Evolutionary conservation across 2,888 invertebrate genomes (phyloP).

Genomic region (Torymus tubicola): DNA sequence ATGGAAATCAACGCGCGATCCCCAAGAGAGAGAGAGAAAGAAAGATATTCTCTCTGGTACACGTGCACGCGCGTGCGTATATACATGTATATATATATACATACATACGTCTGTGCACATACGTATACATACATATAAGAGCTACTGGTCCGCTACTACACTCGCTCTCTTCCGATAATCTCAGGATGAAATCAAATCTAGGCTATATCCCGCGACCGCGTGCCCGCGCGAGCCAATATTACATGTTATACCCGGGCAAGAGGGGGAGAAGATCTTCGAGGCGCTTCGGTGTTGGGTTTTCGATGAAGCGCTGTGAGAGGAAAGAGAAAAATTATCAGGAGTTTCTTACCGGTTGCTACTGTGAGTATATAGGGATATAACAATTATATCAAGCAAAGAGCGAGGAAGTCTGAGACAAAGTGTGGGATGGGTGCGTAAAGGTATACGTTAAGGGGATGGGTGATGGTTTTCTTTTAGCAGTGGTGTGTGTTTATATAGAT

Average conservation of each 20-base stretch:
- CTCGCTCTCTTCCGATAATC: slow-evolving; percentile 65
- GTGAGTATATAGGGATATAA: too few species aligned
- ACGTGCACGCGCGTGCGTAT: slow-evolving; percentile 51
- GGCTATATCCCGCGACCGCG: slow-evolving; percentile 60
- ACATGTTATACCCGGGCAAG: background rate
- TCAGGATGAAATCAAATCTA: slow-evolving; percentile 72
- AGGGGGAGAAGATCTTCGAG: slow-evolving; percentile 27
- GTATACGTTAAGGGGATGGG: background rate
- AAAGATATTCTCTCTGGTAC: slow-evolving; percentile 58
- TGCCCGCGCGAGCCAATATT: slow-evolving; percentile 43
- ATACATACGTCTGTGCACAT: slow-evolving; percentile 49
- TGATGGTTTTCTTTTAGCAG: background rate
- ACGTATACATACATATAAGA: background rate
- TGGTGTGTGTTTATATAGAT: too few species aligned
- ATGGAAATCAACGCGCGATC: slow-evolving; percentile 71
- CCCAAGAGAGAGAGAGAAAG: slow-evolving; percentile 56
- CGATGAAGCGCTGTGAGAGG: background rate
- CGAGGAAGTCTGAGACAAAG: background rate
- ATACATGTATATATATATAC: slow-evolving; percentile 30
- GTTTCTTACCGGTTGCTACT: background rate
- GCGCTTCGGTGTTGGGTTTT: slow-evolving; percentile 45
- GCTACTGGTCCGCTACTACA: slow-evolving; percentile 42
- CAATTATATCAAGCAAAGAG: slow-evolving; percentile 38
- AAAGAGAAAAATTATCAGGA: slow-evolving; percentile 12
- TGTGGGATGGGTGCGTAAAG: slow-evolving; percentile 3